Evolutionary conservation across 2,113 vertebrate species (phyloP), one percentile per base, ranked within the genome.

Genomic region (Lycaon pictus): DNA sequence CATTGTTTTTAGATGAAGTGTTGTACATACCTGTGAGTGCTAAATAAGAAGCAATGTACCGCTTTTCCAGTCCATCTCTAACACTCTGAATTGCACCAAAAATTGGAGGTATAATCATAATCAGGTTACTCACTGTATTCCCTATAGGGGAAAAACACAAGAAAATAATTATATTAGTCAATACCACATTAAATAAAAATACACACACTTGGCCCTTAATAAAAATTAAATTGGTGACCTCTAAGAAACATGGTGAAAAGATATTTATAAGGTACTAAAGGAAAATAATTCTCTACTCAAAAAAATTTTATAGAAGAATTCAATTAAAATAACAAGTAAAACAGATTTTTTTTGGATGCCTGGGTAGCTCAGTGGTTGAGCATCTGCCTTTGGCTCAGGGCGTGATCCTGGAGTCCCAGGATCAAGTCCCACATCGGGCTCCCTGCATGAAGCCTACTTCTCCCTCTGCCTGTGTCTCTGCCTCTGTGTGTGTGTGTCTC

Each of bases 101-200:
- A 91, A 99, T 98, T 72, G 99, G 99, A 99, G 99, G 99, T 97
- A 99, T 98, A 98, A 99, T 99, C 99, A 99, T 99, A 97, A 99
- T 99, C 99, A 99, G 99, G 98, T 99, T 99, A 98, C 99, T 99
- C 98, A 99, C 99, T 76, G 99, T 99, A 98, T 99, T 99, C 99
- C 99, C 99, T 99, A 98, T 17, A 97, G 23, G 95, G 97, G 16
- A 98, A 97, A 97, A 98, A 96, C 0, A 51, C 96, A 92, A 98
- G 17, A 65, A 97, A 11, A 97, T 51, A 83, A 93, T 98, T 79
- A 98, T 55, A 85, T 4, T 58, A 56, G 43, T 60, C 53, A 94
- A 20, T 2, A 56, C 20, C 12, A 96, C 7, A 95, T 96, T 29
- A 96, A 90, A 95, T 37, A 95, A 97, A 98, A 77, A 77, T 37